Conservation (phyloP, 1,140 invertebrate genomes). For the Aphis craccivora region DNA sequence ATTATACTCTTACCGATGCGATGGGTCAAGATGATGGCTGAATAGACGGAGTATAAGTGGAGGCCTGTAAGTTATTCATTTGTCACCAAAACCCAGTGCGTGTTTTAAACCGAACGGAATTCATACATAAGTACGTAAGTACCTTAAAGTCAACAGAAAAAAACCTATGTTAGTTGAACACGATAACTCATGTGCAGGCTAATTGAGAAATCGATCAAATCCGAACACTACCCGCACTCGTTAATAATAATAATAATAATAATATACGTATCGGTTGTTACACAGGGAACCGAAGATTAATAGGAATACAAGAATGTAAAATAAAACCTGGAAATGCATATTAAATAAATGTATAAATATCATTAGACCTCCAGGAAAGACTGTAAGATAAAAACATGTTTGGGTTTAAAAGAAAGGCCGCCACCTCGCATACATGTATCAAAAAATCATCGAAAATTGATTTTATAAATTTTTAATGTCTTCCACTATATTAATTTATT, state of each 20-base stretch:
- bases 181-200: slow-evolving; percentile 16
- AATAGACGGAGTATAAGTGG: background rate
- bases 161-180: background rate
- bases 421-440: background rate
- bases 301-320: background rate
- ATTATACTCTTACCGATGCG: background rate
- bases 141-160: background rate
- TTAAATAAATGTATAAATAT: background rate
- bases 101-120: background rate
- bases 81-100: slow-evolving; percentile 20
- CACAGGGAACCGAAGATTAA: background rate
- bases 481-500: background rate
- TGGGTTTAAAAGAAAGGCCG: background rate
- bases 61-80: slow-evolving; percentile 15
- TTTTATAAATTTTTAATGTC: background rate
- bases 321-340: background rate
- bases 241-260: slow-evolving; percentile 15
- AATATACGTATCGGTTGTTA: background rate
- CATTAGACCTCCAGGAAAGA: background rate
- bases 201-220: slow-evolving; percentile 47
- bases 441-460: slow-evolving; percentile 8
- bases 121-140: background rate
- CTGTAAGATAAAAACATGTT: background rate
- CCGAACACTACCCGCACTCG: background rate
- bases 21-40: background rate